These are phyloP conservation scores for Microctenopoma stevenorrisi DNA, from an alignment of 2,797 vertebrate species.

Conservation along the genomic window DNA sequence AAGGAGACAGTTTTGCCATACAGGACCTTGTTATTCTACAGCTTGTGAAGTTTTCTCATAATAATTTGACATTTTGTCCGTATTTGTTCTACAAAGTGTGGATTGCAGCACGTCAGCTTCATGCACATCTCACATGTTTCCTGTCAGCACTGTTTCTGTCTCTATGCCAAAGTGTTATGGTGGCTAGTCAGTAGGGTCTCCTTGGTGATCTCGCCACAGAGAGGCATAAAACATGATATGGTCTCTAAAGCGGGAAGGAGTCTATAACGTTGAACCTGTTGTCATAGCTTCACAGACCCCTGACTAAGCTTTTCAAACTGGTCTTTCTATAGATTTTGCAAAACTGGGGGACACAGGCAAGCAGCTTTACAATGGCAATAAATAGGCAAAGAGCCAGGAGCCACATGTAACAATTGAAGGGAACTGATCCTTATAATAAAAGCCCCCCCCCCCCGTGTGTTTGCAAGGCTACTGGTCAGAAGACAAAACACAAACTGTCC, in stretches of 20 bases:
- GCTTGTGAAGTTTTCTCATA: constrained; percentile 21
- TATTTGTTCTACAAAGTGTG: background rate
- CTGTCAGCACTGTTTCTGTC: background rate
- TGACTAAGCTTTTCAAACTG: constrained; percentile 62
- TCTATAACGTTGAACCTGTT: constrained; percentile 59
- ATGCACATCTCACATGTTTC: background rate
- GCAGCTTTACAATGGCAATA: constrained; percentile 67
- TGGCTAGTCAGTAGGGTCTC: constrained; percentile 29
- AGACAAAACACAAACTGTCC: constrained; percentile 30
- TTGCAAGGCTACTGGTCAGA: constrained; percentile 38
- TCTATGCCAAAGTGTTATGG: background rate
- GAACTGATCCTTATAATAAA: constrained; percentile 57
- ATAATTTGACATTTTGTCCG: background rate
- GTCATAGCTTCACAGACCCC: constrained; percentile 71
- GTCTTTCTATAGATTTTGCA: constrained; percentile 63
- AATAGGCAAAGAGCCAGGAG: constrained; percentile 62
- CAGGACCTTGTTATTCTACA: constrained; percentile 9
- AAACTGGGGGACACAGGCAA: constrained; percentile 41
- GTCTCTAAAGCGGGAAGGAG: constrained; percentile 44
- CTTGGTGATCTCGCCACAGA: constrained; percentile 37
- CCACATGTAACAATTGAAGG: constrained; percentile 55
- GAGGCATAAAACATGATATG: constrained; percentile 45
- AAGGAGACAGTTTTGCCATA: background rate
- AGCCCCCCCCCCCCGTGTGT: constrained; percentile 20
- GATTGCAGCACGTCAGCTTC: no score